phyloP scores from a whole-genome alignment of 2,888 invertebrate genomes.

The Bellardia bayeri region DNA sequence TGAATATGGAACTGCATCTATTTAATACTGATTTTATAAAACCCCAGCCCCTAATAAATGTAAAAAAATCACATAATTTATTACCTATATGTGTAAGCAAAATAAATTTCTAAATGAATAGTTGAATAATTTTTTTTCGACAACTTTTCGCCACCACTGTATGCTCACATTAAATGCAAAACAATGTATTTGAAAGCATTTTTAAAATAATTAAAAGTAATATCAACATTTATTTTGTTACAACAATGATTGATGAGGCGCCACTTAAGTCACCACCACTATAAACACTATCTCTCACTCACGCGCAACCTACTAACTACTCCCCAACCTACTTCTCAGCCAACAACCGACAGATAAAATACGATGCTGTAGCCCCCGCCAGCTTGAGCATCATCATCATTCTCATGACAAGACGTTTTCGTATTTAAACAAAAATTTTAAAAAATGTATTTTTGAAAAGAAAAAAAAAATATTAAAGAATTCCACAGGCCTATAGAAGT shows the following conservation, averaged over 20 bases:
- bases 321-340: neutral
- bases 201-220: conserved; percentile 47
- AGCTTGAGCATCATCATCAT: neutral
- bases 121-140: too few relatives aligned
- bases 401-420: conserved; percentile 22
- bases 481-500: conserved; percentile 16
- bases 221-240: conserved; percentile 50
- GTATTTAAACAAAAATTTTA: neutral
- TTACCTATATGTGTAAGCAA: too few relatives aligned
- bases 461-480: neutral
- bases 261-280: conserved; percentile 58
- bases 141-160: conserved; percentile 26
- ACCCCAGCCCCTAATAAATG: too few relatives aligned
- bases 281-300: neutral
- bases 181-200: conserved; percentile 16
- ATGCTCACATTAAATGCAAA: neutral
- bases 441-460: conserved; percentile 2
- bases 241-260: conserved; percentile 71
- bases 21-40: too few relatives aligned
- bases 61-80: too few relatives aligned
- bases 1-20: too few relatives aligned
- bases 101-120: too few relatives aligned
- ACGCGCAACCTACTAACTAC: neutral
- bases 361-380: neutral
- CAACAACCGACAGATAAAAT: neutral